Conservation (phyloP, 2,797 vertebrate genomes). For the Pangasius macronema region DNA sequence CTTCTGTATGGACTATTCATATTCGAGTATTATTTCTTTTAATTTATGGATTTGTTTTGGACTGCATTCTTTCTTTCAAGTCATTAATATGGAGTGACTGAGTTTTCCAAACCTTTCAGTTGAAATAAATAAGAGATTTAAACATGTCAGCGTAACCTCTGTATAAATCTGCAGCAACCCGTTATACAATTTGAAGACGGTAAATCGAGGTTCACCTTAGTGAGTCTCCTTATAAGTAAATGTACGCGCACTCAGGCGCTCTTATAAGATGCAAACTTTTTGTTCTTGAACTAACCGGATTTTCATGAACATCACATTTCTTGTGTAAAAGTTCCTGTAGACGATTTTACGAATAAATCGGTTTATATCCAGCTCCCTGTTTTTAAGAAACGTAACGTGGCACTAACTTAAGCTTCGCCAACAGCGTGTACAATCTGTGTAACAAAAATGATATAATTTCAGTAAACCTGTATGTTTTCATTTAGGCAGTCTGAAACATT, state of each 20-base stretch:
- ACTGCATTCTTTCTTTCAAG: neutral
- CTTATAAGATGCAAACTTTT: neutral
- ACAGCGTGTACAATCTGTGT: no score
- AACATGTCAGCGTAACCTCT: neutral
- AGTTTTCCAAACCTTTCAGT: neutral
- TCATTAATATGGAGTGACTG: neutral
- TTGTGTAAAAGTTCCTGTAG: no score
- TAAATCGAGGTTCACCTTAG: neutral
- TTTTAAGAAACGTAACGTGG: no score
- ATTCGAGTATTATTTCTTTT: neutral
- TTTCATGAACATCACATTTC: no score
- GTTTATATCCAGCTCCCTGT: no score
- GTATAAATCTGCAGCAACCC: neutral
- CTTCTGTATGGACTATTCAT: neutral
- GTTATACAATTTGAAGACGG: neutral
- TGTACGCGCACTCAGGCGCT: neutral
- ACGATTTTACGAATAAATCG: neutral
- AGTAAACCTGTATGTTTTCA: no score
- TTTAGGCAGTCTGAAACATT: no score
- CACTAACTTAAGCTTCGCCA: no score
- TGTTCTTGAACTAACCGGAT: no score
- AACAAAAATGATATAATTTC: no score
- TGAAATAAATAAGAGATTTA: neutral
- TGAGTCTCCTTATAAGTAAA: neutral
- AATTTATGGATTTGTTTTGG: neutral